Percentiles rank a stretch among this genome's conserved stretches.
Evolutionary conservation across 2,797 vertebrate genomes (phyloP).

Genomic region (Pseudochaenichthys georgianus): DNA sequence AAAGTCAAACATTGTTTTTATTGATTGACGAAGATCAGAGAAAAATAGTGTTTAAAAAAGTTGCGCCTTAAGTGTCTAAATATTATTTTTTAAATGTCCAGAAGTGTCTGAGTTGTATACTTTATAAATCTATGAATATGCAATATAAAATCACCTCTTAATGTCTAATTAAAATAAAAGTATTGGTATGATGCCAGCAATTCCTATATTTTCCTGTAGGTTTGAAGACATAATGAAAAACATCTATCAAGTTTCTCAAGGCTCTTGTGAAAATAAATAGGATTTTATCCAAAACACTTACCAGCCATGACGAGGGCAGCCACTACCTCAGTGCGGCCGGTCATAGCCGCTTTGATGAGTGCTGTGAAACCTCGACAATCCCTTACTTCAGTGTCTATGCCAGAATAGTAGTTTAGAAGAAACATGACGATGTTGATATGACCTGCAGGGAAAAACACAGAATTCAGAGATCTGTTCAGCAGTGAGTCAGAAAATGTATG

Average conservation of each 20-base stretch:
- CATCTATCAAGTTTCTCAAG: background rate
- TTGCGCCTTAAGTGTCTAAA: background rate
- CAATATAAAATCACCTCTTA: background rate
- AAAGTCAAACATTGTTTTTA: background rate
- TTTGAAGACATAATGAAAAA: background rate
- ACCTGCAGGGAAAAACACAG: conserved; percentile 76
- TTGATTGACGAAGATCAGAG: background rate
- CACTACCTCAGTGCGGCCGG: conserved; percentile 83
- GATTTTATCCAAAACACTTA: conserved; percentile 19
- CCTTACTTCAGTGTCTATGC: conserved; percentile 84
- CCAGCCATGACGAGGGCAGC: conserved; percentile 87
- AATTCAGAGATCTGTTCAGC: background rate
- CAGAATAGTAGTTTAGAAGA: conserved; percentile 89
- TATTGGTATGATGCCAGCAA: background rate
- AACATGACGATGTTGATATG: conserved; percentile 87
- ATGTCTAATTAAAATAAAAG: background rate
- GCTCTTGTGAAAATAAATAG: background rate
- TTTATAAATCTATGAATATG: background rate
- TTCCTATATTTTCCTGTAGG: background rate
- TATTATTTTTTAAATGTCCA: background rate
- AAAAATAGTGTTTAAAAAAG: background rate
- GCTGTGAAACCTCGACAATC: conserved; percentile 90
- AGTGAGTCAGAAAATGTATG: background rate
- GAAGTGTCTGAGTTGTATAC: background rate
- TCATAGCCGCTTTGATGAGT: conserved; percentile 92